Evolutionary conservation across 1,140 invertebrate species (phyloP).

Genomic region (Tetramorium parvispinum): DNA sequence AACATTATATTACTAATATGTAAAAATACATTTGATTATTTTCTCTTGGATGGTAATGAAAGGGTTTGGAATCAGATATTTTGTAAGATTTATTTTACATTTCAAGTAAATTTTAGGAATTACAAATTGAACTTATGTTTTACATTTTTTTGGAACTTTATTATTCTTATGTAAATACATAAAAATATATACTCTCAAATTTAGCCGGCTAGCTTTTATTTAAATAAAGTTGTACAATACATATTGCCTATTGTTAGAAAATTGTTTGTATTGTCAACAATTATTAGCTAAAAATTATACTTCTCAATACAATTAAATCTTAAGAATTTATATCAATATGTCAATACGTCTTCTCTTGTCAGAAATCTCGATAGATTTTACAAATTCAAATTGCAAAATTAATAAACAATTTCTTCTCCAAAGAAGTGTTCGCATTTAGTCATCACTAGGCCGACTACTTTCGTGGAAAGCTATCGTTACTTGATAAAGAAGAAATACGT

Average conservation of each 20-base stretch:
- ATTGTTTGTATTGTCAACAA: background rate
- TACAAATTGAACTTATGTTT: background rate
- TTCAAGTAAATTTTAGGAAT: conserved; percentile 1
- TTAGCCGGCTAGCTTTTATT: background rate
- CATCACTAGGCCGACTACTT: background rate
- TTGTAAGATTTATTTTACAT: background rate
- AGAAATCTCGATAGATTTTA: background rate
- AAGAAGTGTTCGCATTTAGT: background rate
- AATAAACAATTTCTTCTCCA: background rate
- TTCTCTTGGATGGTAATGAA: background rate
- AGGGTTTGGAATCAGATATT: background rate
- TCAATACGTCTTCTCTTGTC: background rate
- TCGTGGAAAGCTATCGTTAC: conserved; percentile 29
- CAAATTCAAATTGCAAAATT: background rate
- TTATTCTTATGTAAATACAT: background rate
- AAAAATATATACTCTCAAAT: background rate
- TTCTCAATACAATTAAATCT: background rate
- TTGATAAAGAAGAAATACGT: conserved; percentile 13
- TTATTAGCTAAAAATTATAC: background rate
- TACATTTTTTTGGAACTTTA: background rate
- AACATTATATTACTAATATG: background rate
- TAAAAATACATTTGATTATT: background rate
- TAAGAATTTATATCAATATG: background rate
- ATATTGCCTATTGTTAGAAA: background rate
- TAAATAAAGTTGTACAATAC: conserved; percentile 5